Percentiles rank a stretch among this genome's conserved stretches.
Evolutionary conservation across 2,888 invertebrate genomes (phyloP).

Genomic region (Chymomyza procnemis): DNA sequence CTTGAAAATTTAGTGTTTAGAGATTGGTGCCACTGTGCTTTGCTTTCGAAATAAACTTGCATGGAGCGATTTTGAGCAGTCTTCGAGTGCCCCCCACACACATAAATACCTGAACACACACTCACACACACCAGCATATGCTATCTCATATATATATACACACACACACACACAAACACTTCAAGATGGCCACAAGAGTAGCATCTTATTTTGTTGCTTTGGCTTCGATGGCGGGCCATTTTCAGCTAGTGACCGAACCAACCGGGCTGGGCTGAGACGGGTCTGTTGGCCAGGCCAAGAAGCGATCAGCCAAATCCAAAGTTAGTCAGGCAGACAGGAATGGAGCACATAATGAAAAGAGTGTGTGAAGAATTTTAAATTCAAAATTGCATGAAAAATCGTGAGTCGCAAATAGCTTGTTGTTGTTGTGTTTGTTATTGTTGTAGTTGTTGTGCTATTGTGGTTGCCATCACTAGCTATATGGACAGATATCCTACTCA

Average conservation of each 20-base stretch:
- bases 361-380: constrained; percentile 75
- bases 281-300: not conserved
- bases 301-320: not conserved
- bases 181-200: constrained; percentile 72
- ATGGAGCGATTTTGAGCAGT: constrained; percentile 69
- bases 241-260: constrained; percentile 23
- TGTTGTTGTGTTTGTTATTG: constrained; percentile 48
- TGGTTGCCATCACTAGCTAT: constrained; percentile 19
- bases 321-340: constrained; percentile 31
- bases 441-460: constrained; percentile 20
- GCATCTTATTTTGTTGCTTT: constrained; percentile 65
- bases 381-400: constrained; percentile 75
- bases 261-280: constrained; percentile 1
- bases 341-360: constrained; percentile 72
- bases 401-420: constrained; percentile 74
- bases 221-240: constrained; percentile 66
- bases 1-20: not conserved
- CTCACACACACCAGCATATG: constrained; percentile 8
- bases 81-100: constrained; percentile 45
- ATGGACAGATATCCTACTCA: constrained; percentile 74
- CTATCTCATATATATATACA: no score
- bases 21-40: not conserved
- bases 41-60: constrained; percentile 47
- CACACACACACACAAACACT: constrained; percentile 61
- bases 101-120: constrained; percentile 17